Evolutionary conservation across 92 coral and sea anemone species (phyloP).

Genomic region (Phenganax stokvisi): DNA sequence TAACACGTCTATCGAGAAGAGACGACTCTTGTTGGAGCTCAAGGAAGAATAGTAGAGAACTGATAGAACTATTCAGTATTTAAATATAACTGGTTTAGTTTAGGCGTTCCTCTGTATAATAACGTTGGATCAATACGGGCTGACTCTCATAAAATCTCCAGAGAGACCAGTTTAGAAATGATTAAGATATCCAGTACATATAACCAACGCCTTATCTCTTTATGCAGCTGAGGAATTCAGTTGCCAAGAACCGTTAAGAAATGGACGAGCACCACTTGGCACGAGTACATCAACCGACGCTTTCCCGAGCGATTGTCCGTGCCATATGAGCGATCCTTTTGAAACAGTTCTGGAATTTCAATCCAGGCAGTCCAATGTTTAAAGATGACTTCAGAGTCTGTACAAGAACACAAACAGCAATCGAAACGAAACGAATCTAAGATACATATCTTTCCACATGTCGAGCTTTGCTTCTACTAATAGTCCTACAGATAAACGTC

Average conservation of each 20-base stretch:
- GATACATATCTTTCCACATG: too few relatives aligned
- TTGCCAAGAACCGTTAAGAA: not conserved
- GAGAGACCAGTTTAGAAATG: not conserved
- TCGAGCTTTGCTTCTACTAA: too few relatives aligned
- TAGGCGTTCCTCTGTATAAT: too few relatives aligned
- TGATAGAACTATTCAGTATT: too few relatives aligned
- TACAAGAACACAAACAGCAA: not conserved
- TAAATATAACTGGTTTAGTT: too few relatives aligned
- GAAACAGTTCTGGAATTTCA: not conserved
- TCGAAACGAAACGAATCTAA: not conserved
- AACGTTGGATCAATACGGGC: too few relatives aligned
- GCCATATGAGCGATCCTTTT: conserved; percentile 14
- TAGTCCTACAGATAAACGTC: too few relatives aligned
- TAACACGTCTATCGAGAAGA: too few relatives aligned
- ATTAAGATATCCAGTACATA: not conserved
- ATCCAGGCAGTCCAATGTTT: conserved; percentile 25
- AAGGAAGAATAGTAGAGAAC: too few relatives aligned
- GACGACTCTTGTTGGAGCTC: too few relatives aligned
- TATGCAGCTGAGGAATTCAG: not conserved
- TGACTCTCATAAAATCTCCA: not conserved
- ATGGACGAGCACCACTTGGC: not conserved
- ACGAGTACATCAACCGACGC: conserved; percentile 24
- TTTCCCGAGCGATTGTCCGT: conserved; percentile 24
- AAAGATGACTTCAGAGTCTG: not conserved
- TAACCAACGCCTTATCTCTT: not conserved